Evolutionary conservation across 1,140 invertebrate genomes (phyloP).

Genomic region (Cardiocondyla obscurior): DNA sequence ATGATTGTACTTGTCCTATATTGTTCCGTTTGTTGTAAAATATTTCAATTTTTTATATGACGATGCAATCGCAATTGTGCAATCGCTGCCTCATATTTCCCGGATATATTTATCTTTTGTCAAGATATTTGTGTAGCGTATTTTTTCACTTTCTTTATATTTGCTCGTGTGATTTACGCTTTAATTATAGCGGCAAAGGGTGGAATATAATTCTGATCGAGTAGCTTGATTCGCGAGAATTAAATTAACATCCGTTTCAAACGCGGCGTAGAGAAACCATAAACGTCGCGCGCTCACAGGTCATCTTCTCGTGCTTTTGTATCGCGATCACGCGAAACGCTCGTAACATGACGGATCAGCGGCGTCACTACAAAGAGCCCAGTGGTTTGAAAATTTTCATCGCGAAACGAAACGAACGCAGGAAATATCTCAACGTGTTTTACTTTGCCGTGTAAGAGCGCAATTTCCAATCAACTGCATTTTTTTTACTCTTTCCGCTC

Average conservation of each 20-base stretch:
- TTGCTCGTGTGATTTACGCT: not conserved
- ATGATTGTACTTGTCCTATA: not conserved
- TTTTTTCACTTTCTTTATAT: constrained; percentile 12
- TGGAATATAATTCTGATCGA: not conserved
- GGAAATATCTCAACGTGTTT: constrained; percentile 36
- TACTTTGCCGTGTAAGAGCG: not conserved
- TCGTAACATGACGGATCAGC: constrained; percentile 9
- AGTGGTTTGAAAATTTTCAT: constrained; percentile 31
- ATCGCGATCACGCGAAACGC: not conserved
- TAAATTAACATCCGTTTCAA: constrained; percentile 19
- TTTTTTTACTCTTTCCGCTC: not conserved
- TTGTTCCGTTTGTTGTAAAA: not conserved
- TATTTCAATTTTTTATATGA: not conserved
- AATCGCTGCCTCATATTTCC: not conserved
- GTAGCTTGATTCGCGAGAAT: constrained; percentile 7
- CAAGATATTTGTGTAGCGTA: not conserved
- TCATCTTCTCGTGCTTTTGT: constrained; percentile 9
- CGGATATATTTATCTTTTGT: not conserved
- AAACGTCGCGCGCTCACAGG: not conserved
- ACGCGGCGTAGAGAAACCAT: not conserved
- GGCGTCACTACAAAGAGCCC: not conserved
- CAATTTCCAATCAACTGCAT: not conserved
- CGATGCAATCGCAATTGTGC: not conserved
- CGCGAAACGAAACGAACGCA: not conserved
- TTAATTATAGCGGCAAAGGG: not conserved